These are phyloP conservation scores for Acanthosepion lycidas DNA, from an alignment of 2,888 invertebrate species.

Conservation along the genomic window DNA sequence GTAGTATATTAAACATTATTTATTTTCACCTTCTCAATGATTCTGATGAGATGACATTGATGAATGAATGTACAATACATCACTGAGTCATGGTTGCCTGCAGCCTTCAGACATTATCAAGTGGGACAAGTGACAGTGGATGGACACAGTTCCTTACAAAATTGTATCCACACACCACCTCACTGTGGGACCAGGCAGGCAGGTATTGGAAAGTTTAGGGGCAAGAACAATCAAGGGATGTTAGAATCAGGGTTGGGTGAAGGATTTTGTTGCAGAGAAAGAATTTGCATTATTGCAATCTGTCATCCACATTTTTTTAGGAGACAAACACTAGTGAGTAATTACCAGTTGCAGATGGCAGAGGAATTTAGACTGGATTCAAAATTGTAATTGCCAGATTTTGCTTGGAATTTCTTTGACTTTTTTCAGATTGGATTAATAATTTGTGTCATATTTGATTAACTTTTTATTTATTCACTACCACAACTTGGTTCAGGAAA, in stretches of 20 bases:
- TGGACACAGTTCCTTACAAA: background rate
- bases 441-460: background rate
- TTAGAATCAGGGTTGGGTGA: background rate
- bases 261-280: background rate
- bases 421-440: background rate
- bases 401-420: background rate
- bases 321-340: background rate
- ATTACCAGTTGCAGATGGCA: background rate
- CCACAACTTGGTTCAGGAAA: background rate
- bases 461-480: background rate
- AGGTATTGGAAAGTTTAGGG: background rate
- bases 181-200: background rate
- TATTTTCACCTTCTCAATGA: constrained; percentile 33
- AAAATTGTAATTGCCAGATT: background rate
- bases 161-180: background rate
- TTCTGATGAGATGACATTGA: constrained; percentile 33
- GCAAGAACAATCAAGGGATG: background rate
- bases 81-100: constrained; percentile 21
- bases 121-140: constrained; percentile 12
- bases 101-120: background rate
- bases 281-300: background rate
- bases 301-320: background rate
- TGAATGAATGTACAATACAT: constrained; percentile 23
- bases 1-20: background rate
- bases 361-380: background rate